phyloP scores from a whole-genome alignment of 2,888 invertebrate genomes.

The Rotaria sp. region DNA sequence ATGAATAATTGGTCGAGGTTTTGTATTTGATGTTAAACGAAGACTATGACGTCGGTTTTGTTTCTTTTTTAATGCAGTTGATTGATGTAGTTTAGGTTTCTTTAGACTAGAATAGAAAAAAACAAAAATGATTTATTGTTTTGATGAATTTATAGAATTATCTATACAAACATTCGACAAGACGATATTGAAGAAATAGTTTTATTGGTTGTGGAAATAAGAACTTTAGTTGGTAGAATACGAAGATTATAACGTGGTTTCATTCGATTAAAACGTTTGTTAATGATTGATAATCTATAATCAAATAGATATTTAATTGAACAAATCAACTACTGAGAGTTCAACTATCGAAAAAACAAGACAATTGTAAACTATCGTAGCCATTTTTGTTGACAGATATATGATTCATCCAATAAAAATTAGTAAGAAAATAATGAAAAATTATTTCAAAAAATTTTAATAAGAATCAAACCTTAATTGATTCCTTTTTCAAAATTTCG shows the following conservation, averaged over 20 bases:
- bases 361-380: not conserved
- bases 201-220: not conserved
- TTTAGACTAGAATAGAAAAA: not conserved
- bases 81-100: not conserved
- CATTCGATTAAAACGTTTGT: not conserved
- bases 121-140: not conserved
- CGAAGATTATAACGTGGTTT: slow-evolving; percentile 12
- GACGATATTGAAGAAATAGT: not conserved
- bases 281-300: not conserved
- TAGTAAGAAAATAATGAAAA: too few species aligned
- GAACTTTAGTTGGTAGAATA: not conserved
- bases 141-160: too few species aligned
- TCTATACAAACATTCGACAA: not conserved
- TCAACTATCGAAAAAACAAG: not conserved
- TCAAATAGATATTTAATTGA: not conserved
- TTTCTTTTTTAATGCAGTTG: not conserved
- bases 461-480: too few species aligned
- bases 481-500: too few species aligned
- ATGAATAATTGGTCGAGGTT: not conserved
- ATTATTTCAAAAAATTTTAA: too few species aligned
- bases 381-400: not conserved
- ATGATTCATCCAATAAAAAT: not conserved
- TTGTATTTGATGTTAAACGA: not conserved
- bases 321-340: not conserved
- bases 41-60: not conserved